phyloP scores from a whole-genome alignment of 1,140 invertebrate genomes.

The Adoxophyes honmai region DNA sequence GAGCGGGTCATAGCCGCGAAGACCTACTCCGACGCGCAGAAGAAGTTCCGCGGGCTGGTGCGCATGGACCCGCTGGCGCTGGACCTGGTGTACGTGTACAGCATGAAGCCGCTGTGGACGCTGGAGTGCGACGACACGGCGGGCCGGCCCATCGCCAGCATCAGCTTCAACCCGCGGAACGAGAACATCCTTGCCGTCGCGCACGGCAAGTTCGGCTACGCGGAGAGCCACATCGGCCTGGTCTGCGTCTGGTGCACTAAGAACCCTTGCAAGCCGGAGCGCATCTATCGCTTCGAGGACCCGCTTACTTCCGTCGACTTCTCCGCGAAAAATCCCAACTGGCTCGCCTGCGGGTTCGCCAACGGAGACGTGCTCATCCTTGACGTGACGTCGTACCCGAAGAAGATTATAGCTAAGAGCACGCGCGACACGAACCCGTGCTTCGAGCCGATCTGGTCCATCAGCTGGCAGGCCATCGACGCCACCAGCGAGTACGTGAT shows the following conservation, averaged over 20 bases:
- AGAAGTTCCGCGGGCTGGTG: constrained; percentile 81
- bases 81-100: constrained; percentile 81
- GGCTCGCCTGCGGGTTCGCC: constrained; percentile 87
- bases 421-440: constrained; percentile 76
- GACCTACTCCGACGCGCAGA: constrained; percentile 80
- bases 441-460: constrained; percentile 83
- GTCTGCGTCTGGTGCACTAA: constrained; percentile 91
- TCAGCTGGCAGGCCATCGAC: constrained; percentile 76
- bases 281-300: constrained; percentile 81
- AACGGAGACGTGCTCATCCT: constrained; percentile 87
- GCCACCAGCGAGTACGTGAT: constrained; percentile 70
- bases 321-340: constrained; percentile 82
- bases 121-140: constrained; percentile 71
- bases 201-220: constrained; percentile 81
- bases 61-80: constrained; percentile 78
- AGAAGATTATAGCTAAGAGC: constrained; percentile 76
- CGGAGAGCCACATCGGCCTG: constrained; percentile 77
- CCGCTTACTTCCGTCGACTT: constrained; percentile 87
- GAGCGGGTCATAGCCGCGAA: constrained; percentile 84
- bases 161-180: constrained; percentile 82
- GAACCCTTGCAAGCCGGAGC: constrained; percentile 90
- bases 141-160: constrained; percentile 75
- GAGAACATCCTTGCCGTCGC: constrained; percentile 82
- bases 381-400: constrained; percentile 79
- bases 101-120: constrained; percentile 81